Evolutionary conservation across 2,888 invertebrate genomes (phyloP), one percentile per base, ranked within the genome.

Genomic region (Leptarthrus brevirostris): DNA sequence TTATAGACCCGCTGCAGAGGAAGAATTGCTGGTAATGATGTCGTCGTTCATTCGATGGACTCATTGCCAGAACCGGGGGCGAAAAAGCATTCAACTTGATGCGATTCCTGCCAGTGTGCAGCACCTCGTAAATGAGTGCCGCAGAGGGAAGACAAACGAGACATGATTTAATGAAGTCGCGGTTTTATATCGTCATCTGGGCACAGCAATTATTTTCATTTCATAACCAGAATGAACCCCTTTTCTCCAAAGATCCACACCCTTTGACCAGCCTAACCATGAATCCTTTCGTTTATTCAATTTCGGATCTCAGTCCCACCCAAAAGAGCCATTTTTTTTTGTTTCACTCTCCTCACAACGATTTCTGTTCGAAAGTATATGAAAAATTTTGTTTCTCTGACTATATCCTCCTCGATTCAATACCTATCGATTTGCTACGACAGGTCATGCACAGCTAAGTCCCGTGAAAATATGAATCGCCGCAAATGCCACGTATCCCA

Each of bases 31-130:
- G 34, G 69, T 69, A 69, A 69, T 69, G 69, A 69, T 69, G 69
- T 69, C 52, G 69, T 69, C 52, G 69, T 69, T 66, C 47, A 14
- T 52, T 52, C 24, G 16, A 34, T 30, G 52, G 49, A 30, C 52
- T 52, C 69, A 69, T 52, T 69, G 69, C 69, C 69, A 69, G 52
- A 69, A 69, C 69, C 69, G 69, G 69, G 69, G 69, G 69, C 69
- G 69, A 69, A 69, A 30, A 69, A 69, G 30, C 18, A 52, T 52
- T 69, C 52, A 30, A 69, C 20, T 52, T 69, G 30, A 69, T 69
- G 69, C 34, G 20, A 36, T 52, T 69, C 30, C 64, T 66, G 47
- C 40, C 36, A 22, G 16, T 10, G 22, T 10, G 18, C 47, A 47
- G 47, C 44, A 47, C 47, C 69, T 69, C 26, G 34, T 2, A 30